Conservation (phyloP, 2,797 vertebrate genomes). For the Halcyon badia region DNA sequence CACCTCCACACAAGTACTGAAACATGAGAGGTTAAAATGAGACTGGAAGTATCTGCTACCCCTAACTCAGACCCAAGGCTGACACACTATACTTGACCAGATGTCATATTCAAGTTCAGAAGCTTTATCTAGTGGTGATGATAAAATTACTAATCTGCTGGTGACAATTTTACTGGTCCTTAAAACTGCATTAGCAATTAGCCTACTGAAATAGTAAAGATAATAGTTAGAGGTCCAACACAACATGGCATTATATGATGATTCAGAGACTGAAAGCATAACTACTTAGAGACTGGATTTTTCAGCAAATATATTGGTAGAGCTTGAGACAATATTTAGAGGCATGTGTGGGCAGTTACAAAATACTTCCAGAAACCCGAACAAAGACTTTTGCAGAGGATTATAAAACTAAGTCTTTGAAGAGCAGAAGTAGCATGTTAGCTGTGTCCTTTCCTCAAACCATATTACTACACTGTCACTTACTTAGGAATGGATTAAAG, state of each 20-base stretch:
- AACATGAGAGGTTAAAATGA: not conserved
- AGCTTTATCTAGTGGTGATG: not conserved
- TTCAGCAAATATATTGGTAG: not conserved
- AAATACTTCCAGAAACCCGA: constrained; percentile 43
- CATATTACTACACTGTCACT: constrained; percentile 33
- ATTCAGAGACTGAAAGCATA: constrained; percentile 33
- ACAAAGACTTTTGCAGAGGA: constrained; percentile 37
- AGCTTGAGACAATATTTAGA: constrained; percentile 32
- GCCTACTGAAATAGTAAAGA: constrained; percentile 41
- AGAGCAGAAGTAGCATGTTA: constrained; percentile 49
- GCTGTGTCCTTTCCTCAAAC: constrained; percentile 23
- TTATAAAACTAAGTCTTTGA: constrained; percentile 58
- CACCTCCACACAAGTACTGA: not conserved
- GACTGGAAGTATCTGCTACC: not conserved
- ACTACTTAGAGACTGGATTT: constrained; percentile 48
- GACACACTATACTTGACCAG: constrained; percentile 18
- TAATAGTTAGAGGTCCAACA: not conserved
- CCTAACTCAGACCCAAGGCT: not conserved
- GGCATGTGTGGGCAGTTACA: constrained; percentile 30
- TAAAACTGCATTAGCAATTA: constrained; percentile 37
- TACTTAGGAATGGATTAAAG: constrained; percentile 52
- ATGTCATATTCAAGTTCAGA: not conserved
- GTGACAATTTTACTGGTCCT: not conserved
- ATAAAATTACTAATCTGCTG: constrained; percentile 37
- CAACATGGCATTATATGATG: not conserved